Percentiles rank a stretch among this genome's conserved stretches.
Evolutionary conservation across 2,888 invertebrate species (phyloP).

Genomic region (Mimachlamys varia): DNA sequence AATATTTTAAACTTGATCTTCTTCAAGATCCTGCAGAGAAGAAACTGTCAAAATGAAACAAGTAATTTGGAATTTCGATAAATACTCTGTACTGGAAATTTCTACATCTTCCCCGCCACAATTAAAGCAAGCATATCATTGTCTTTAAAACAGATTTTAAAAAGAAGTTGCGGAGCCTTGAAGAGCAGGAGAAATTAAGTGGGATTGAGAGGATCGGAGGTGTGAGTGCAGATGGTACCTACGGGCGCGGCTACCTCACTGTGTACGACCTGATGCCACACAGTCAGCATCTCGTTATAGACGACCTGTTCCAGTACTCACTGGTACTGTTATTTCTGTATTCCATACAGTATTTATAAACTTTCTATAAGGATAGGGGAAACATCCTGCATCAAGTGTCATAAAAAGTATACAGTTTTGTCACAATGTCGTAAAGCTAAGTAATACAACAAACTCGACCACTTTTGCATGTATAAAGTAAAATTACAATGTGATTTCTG

Average conservation of each 20-base stretch:
- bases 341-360: too few relatives aligned
- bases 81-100: too few relatives aligned
- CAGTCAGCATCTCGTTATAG: constrained; percentile 85
- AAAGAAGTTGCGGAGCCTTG: neutral
- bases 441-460: too few relatives aligned
- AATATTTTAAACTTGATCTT: too few relatives aligned
- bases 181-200: neutral
- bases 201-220: constrained; percentile 53
- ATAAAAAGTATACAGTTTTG: neutral
- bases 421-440: neutral
- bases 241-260: constrained; percentile 82
- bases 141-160: constrained; percentile 54
- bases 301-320: constrained; percentile 87
- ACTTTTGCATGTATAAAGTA: too few relatives aligned
- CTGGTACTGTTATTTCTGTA: constrained; percentile 64
- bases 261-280: constrained; percentile 90
- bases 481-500: too few relatives aligned
- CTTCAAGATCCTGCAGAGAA: too few relatives aligned
- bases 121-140: neutral
- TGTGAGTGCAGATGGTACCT: constrained; percentile 60
- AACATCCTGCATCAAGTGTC: neutral
- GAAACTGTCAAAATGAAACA: too few relatives aligned
- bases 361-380: too few relatives aligned
- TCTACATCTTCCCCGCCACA: too few relatives aligned
- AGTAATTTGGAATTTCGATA: too few relatives aligned